Evolutionary conservation across 2,113 vertebrate genomes (phyloP).

Genomic region (Psittacula cyanocephala): DNA sequence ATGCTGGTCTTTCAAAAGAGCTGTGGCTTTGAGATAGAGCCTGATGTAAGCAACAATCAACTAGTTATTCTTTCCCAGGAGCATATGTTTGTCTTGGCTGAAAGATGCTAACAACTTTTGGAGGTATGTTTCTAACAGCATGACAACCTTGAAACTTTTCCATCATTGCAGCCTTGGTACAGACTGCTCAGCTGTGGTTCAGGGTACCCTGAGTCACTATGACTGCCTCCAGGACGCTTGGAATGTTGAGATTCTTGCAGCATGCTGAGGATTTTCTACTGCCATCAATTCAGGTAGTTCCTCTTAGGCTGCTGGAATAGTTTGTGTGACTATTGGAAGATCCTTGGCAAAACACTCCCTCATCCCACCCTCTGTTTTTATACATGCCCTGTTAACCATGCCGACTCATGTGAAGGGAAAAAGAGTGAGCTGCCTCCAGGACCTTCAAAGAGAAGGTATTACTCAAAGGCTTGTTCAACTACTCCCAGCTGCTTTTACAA

Average conservation of each 20-base stretch:
- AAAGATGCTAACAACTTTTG: background rate
- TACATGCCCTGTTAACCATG: background rate
- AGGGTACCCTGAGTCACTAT: too few relatives aligned
- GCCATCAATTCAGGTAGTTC: background rate
- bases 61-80: background rate
- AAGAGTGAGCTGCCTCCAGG: background rate
- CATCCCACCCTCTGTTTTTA: background rate
- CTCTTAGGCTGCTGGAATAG: background rate
- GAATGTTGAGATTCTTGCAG: background rate
- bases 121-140: background rate
- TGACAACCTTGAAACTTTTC: background rate
- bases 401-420: background rate
- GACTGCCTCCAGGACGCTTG: background rate
- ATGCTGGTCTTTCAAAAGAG: background rate
- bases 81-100: background rate
- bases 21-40: background rate
- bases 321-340: background rate
- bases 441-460: background rate
- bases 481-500: background rate
- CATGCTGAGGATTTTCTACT: fast-evolving
- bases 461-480: background rate
- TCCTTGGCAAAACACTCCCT: background rate
- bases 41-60: background rate
- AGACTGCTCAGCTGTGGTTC: background rate
- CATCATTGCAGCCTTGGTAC: background rate